These are phyloP conservation scores for Hormiphora californensis DNA, from an alignment of 37 sponge, comb jelly and placozoan species.

Conservation along the genomic window DNA sequence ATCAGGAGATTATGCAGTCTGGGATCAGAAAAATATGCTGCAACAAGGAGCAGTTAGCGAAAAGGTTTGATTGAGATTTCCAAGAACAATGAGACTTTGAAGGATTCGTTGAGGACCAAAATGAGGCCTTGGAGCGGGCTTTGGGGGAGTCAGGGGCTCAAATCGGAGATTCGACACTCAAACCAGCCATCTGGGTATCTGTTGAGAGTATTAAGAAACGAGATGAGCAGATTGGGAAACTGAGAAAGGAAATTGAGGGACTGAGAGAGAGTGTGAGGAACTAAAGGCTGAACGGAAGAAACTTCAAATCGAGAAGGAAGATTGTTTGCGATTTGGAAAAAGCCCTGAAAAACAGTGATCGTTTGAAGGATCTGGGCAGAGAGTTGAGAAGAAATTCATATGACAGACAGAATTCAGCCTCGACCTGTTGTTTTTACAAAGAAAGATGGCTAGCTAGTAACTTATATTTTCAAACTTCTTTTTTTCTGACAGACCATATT, in stretches of 20 bases:
- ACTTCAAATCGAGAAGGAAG: background rate
- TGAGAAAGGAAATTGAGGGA: background rate
- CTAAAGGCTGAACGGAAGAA: background rate
- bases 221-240: background rate
- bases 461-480: too few relatives aligned
- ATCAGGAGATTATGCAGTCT: background rate
- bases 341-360: constrained; percentile 31
- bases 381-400: background rate
- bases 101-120: background rate
- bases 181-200: constrained; percentile 30
- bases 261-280: background rate
- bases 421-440: constrained; percentile 8
- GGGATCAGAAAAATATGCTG: constrained; percentile 14
- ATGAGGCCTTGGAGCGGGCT: background rate
- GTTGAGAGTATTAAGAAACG: constrained; percentile 40
- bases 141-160: background rate
- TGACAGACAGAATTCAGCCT: constrained; percentile 35
- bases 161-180: background rate
- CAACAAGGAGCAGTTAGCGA: constrained; percentile 40
- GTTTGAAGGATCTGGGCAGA: background rate
- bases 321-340: constrained; percentile 1
- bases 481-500: too few relatives aligned
- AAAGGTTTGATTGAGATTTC: too few relatives aligned
- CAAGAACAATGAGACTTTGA: background rate
- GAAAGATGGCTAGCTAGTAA: too few relatives aligned